Conservation (phyloP, 2,888 invertebrate species). For the Cylloceria caligata region DNA sequence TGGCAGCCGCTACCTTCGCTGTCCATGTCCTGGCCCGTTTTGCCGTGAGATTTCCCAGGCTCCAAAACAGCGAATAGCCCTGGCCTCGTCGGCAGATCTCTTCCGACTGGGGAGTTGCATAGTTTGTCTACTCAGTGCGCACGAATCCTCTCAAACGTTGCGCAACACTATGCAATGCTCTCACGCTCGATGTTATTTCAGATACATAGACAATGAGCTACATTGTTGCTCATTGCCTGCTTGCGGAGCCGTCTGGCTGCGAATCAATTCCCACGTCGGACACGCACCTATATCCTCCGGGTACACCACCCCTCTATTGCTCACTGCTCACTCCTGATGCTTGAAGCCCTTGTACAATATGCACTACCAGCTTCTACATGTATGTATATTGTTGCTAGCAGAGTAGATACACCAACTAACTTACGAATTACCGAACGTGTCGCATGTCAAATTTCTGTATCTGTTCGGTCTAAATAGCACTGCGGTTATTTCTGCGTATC, state of each 20-base stretch:
- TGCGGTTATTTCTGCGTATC: constrained; percentile 35
- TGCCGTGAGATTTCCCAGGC: constrained; percentile 22
- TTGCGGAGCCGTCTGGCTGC: constrained; percentile 16
- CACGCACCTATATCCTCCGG: constrained; percentile 16
- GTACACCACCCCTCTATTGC: neutral
- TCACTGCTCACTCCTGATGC: neutral
- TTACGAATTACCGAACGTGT: constrained; percentile 33
- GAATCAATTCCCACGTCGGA: constrained; percentile 49
- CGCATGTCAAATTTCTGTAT: constrained; percentile 41
- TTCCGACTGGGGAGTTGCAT: constrained; percentile 15
- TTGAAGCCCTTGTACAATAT: constrained; percentile 2
- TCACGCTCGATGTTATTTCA: constrained; percentile 26
- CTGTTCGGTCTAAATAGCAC: constrained; percentile 34
- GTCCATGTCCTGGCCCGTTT: constrained; percentile 1
- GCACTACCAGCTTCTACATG: neutral
- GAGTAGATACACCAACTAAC: neutral
- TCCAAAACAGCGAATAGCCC: constrained; percentile 2
- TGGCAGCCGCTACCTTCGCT: no score
- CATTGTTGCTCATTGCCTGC: constrained; percentile 48
- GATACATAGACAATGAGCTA: constrained; percentile 38
- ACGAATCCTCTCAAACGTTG: constrained; percentile 32
- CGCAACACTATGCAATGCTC: constrained; percentile 3
- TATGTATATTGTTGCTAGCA: constrained; percentile 4
- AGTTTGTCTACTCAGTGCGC: constrained; percentile 31
- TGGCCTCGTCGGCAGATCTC: constrained; percentile 7